Percentiles rank a stretch among this genome's conserved stretches.
These are phyloP conservation scores for Phortica magna DNA, from an alignment of 2,888 invertebrate species.

Conservation along the genomic window DNA sequence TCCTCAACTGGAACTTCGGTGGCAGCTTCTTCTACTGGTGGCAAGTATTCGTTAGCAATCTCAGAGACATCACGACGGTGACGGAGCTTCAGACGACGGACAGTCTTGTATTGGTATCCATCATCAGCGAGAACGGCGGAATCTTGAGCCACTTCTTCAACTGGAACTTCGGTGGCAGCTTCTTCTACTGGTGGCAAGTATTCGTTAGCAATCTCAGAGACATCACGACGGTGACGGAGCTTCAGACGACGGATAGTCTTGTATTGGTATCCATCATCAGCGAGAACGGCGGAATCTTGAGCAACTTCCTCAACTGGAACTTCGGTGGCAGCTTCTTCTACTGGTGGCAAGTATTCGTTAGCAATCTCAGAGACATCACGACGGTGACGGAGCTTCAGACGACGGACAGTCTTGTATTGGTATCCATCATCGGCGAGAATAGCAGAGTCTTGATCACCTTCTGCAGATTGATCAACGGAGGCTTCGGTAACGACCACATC, in stretches of 20 bases:
- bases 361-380: constrained; percentile 60
- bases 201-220: constrained; percentile 51
- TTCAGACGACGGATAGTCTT: constrained; percentile 60
- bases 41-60: constrained; percentile 49
- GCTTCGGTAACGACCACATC: constrained; percentile 52
- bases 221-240: constrained; percentile 60
- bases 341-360: constrained; percentile 55
- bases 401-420: constrained; percentile 55
- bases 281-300: constrained; percentile 52
- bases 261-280: constrained; percentile 57
- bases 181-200: constrained; percentile 45
- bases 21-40: constrained; percentile 47
- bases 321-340: constrained; percentile 51
- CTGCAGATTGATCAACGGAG: constrained; percentile 39
- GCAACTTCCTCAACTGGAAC: constrained; percentile 41
- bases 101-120: constrained; percentile 56
- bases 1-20: constrained; percentile 44
- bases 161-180: constrained; percentile 19
- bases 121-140: constrained; percentile 45
- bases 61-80: constrained; percentile 56
- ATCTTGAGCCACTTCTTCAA: constrained; percentile 38
- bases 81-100: constrained; percentile 49
- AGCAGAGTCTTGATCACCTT: constrained; percentile 50
- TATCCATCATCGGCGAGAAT: constrained; percentile 53
- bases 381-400: constrained; percentile 55